Base-by-base conservation (phyloP, 2,113 vertebrate genomes). In the Gymnobelideus leadbeateri region DNA sequence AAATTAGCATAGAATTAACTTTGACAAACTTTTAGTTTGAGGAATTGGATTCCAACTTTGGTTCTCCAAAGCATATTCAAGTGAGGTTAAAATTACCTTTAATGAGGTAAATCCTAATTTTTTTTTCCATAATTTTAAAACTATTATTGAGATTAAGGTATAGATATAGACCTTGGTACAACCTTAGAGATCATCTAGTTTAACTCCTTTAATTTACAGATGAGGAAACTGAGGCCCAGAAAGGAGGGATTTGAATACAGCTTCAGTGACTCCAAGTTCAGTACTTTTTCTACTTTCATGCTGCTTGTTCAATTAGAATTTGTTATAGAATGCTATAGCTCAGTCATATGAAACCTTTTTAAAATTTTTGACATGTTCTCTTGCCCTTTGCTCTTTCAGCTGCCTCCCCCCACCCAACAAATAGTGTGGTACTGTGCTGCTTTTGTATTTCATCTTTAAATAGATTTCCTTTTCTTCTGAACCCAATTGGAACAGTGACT, bases 41-140 rank as follows among this genome's bases (percentile, higher is more conserved):
- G 1, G 94, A 95, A 47, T 95, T 93, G 43, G 93, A 92, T 96
- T 95, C 51, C 94, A 68, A 93, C 52, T 43, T n/a, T 52, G 1
- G n/a, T 1, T 92, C 55, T 95, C 14, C 47, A 90, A 94, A 94
- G 90, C 53, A 54, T 37, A 28, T 89, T 95, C 54, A 93, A 0
- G 23, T 93, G 2, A 68, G 12, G 46, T 89, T 91, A 9, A 24
- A 61, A 31, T 95, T 57, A 47, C 37, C 28, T 53, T 89, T 68
- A 94, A 43, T 55, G 21, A 95, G 91, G 89, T 3, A 95, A 90
- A 37, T 91, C 47, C 91, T 16, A 92, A 26, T 51, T 46, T 91
- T 9, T 49, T 37, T 94, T 94, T 91, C 91, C 46, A 14, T 94
- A 50, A 50, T 52, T 95, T 49, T 23, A 46, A 84, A 84, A 46